Percentiles rank a stretch among this genome's conserved stretches.
phyloP scores from a whole-genome alignment of 2,888 invertebrate species.

The Latheticus oryzae region DNA sequence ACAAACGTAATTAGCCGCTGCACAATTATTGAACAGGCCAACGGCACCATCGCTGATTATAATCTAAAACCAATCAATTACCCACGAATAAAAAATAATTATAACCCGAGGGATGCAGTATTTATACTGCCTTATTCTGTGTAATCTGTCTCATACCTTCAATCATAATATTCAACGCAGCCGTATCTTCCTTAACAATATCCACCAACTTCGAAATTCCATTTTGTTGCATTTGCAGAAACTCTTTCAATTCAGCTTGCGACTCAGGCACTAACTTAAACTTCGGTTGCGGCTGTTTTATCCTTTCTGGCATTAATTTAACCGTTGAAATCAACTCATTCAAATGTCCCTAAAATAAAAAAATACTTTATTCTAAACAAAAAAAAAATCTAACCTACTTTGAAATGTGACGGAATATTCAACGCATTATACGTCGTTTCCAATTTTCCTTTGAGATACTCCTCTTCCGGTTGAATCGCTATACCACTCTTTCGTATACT shows the following conservation, averaged over 20 bases:
- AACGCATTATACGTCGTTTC: constrained; percentile 89
- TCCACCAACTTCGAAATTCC: constrained; percentile 89
- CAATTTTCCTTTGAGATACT: constrained; percentile 85
- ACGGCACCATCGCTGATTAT: too few species aligned
- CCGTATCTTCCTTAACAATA: constrained; percentile 83
- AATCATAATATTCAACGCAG: constrained; percentile 82
- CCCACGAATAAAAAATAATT: constrained; percentile 5
- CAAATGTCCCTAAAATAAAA: constrained; percentile 78
- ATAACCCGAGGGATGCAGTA: constrained; percentile 6
- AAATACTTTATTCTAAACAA: not conserved
- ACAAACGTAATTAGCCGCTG: too few species aligned
- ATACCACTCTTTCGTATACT: constrained; percentile 88
- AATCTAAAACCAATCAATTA: too few species aligned
- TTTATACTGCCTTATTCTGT: constrained; percentile 40
- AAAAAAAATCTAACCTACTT: constrained; percentile 69
- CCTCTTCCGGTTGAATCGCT: constrained; percentile 90
- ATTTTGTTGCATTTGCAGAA: constrained; percentile 87
- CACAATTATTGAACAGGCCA: too few species aligned
- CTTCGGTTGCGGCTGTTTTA: constrained; percentile 73
- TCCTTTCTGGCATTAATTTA: constrained; percentile 72
- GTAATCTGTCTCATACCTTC: constrained; percentile 78
- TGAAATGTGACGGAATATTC: constrained; percentile 92
- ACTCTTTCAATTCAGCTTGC: constrained; percentile 80
- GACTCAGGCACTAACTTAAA: constrained; percentile 83
- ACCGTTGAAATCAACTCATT: constrained; percentile 92